A percentile compares a stretch with the other conserved stretches of the same genome.
These are phyloP conservation scores for Papilio glaucus DNA, from an alignment of 1,140 invertebrate species.

Conservation along the genomic window DNA sequence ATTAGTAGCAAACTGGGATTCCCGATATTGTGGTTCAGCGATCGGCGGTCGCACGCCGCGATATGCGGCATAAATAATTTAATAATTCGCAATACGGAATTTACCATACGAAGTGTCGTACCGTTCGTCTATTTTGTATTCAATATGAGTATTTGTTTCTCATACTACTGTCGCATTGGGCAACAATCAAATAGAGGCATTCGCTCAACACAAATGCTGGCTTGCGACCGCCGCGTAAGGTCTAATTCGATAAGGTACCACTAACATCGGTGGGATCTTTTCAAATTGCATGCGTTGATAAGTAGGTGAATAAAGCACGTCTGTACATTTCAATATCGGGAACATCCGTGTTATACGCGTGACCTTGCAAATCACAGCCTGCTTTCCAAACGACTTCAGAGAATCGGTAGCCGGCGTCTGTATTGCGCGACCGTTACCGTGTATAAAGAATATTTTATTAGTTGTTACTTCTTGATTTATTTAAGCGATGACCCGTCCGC, in stretches of 20 bases:
- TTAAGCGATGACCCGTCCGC: conserved; percentile 68
- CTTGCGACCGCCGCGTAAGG: conserved; percentile 63
- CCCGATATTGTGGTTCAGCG: conserved; percentile 82
- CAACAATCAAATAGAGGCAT: conserved; percentile 66
- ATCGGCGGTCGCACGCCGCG: conserved; percentile 71
- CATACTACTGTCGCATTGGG: conserved; percentile 81
- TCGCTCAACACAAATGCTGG: conserved; percentile 64
- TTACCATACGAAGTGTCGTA: conserved; percentile 79
- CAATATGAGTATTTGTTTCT: conserved; percentile 83
- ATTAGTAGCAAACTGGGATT: conserved; percentile 82
- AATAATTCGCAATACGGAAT: conserved; percentile 83
- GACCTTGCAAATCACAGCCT: conserved; percentile 83
- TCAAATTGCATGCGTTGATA: conserved; percentile 79
- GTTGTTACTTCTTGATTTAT: conserved; percentile 74
- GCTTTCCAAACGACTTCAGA: conserved; percentile 82
- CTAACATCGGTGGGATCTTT: conserved; percentile 69
- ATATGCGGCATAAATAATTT: conserved; percentile 83
- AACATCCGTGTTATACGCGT: conserved; percentile 83
- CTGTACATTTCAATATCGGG: conserved; percentile 83
- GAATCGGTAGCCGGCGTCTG: conserved; percentile 77
- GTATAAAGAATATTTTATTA: conserved; percentile 81
- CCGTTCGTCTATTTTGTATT: conserved; percentile 80
- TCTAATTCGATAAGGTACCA: conserved; percentile 52
- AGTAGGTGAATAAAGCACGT: conserved; percentile 83
- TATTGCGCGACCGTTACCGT: conserved; percentile 71